Percentiles rank a stretch among this genome's conserved stretches.
Conservation (phyloP, 2,113 vertebrate species). For the Raja brachyura region DNA sequence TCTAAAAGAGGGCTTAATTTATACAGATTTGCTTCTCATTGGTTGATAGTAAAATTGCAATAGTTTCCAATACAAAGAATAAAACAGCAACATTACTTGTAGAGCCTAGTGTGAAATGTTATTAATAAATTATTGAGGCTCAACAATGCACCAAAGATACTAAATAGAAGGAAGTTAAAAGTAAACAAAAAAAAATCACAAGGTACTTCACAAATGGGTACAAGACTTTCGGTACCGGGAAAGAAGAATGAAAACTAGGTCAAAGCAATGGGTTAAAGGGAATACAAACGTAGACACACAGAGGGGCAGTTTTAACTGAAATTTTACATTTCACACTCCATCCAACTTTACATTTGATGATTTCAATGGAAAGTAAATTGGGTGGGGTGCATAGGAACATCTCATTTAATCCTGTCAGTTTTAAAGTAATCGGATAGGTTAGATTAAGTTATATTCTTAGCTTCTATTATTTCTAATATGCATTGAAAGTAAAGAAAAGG, state of each 20-base stretch:
- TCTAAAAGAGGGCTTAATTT: not conserved
- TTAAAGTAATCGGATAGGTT: not conserved
- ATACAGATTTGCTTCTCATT: not conserved
- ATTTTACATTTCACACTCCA: not conserved
- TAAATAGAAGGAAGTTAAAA: too few species aligned
- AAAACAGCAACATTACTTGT: not conserved
- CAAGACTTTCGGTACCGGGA: not conserved
- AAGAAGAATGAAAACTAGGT: not conserved
- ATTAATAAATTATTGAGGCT: not conserved
- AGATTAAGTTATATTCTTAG: not conserved
- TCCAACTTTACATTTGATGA: not conserved
- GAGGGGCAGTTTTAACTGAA: not conserved
- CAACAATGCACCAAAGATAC: not conserved
- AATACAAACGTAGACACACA: not conserved
- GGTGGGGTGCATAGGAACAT: not conserved
- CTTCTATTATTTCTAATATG: not conserved
- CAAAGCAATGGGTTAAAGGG: not conserved
- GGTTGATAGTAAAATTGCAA: not conserved
- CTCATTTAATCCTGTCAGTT: not conserved
- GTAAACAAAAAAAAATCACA: not conserved
- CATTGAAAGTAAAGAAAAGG: not conserved
- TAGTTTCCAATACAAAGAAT: not conserved
- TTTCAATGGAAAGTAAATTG: not conserved
- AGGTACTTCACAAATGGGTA: not conserved
- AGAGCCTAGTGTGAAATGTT: not conserved